phyloP scores from a whole-genome alignment of 2,797 vertebrate genomes.

The Synaphobranchus kaupii region DNA sequence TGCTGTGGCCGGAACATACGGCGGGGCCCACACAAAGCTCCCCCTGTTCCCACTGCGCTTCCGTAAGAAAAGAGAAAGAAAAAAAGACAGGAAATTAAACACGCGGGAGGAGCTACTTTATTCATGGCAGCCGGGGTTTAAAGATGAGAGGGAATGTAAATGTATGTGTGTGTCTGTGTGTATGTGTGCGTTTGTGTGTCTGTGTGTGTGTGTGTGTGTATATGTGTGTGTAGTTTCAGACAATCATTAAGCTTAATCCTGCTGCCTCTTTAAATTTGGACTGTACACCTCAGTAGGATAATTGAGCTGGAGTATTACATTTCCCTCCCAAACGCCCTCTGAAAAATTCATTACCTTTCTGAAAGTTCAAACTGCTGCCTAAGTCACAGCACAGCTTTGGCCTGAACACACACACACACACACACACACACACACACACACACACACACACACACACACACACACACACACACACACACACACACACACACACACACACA shows the following conservation, averaged over 20 bases:
- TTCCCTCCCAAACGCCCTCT: not conserved
- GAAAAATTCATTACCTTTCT: conserved; percentile 9
- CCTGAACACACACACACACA: not conserved
- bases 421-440: not conserved
- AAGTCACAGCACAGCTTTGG: not conserved
- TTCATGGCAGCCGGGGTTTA: not conserved
- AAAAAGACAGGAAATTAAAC: not conserved
- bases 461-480: not conserved
- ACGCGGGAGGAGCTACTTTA: not conserved
- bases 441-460: not conserved
- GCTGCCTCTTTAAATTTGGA: not conserved
- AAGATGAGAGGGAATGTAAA: not conserved
- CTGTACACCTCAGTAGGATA: not conserved
- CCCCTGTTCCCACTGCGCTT: conserved; percentile 7
- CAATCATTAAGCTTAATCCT: not conserved
- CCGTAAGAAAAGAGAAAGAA: not conserved
- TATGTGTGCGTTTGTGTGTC: not conserved
- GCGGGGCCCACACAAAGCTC: conserved; percentile 1
- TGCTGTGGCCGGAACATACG: not conserved
- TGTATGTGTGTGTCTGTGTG: not conserved
- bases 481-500: not conserved
- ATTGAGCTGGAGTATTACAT: not conserved
- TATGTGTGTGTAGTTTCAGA: not conserved
- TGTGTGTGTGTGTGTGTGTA: not conserved
- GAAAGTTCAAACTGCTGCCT: not conserved